Evolutionary conservation across 2,888 invertebrate genomes (phyloP).

Genomic region (Calameuta pallipes): DNA sequence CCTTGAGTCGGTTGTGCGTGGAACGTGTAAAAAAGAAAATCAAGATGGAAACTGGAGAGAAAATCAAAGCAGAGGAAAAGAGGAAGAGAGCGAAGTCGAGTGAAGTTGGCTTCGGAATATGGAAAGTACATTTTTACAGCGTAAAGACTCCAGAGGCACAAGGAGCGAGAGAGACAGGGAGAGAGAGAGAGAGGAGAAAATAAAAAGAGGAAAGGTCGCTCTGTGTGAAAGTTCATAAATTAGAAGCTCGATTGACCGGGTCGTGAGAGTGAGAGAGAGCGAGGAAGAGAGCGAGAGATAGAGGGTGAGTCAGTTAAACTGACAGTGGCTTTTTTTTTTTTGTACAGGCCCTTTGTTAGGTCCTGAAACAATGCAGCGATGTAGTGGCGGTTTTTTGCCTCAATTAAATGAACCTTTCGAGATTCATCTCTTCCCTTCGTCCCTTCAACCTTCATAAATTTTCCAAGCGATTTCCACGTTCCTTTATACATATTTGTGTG

Average conservation of each 20-base stretch:
- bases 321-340: conserved; percentile 28
- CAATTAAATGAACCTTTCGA: conserved; percentile 25
- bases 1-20: neutral
- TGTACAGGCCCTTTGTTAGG: conserved; percentile 31
- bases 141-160: neutral
- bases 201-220: neutral
- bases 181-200: neutral
- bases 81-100: neutral
- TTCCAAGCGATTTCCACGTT: neutral
- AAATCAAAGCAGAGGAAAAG: neutral
- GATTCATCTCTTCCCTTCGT: conserved; percentile 14
- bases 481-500: neutral
- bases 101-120: neutral
- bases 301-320: conserved; percentile 33
- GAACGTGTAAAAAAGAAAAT: neutral
- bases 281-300: neutral
- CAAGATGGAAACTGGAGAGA: neutral
- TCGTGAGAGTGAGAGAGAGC: neutral
- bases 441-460: neutral
- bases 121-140: neutral
- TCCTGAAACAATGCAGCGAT: conserved; percentile 26
- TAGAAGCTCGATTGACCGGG: conserved; percentile 20
- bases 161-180: neutral
- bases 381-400: conserved; percentile 23
- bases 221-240: conserved; percentile 31